phyloP scores from a whole-genome alignment of 2,797 vertebrate genomes.

The Hafferia zeledoni region DNA sequence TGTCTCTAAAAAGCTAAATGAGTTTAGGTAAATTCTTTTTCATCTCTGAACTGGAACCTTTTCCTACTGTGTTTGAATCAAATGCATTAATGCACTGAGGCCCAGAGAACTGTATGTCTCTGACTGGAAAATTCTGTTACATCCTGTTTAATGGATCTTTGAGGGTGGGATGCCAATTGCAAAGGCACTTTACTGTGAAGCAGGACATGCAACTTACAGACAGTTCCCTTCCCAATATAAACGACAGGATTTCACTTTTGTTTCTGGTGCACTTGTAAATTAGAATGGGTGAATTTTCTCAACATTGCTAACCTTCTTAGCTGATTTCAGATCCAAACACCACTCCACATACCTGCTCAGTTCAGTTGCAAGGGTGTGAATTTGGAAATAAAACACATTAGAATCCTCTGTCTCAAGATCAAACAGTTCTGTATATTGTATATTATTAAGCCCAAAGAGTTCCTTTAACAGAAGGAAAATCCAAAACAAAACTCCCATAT shows the following conservation, averaged over 20 bases:
- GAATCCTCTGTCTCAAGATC: neutral
- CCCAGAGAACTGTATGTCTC: neutral
- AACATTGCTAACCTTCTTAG: neutral
- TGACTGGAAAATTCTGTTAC: constrained; percentile 11
- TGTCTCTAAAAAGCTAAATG: constrained; percentile 25
- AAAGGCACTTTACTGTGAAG: neutral
- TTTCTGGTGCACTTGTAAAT: neutral
- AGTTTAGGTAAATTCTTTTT: constrained; percentile 46
- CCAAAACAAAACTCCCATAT: accelerated
- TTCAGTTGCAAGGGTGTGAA: neutral
- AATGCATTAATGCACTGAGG: constrained; percentile 45
- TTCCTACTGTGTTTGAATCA: constrained; percentile 62
- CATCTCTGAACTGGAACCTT: constrained; percentile 36
- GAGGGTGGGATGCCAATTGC: neutral
- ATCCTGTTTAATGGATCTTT: constrained; percentile 5
- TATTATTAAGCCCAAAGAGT: neutral
- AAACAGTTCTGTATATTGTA: neutral
- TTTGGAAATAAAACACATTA: neutral
- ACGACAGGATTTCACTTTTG: neutral
- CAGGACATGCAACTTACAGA: neutral
- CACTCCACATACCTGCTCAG: neutral
- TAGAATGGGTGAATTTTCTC: neutral
- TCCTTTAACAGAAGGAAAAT: neutral
- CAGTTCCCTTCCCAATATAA: neutral
- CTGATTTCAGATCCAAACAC: neutral